Base-by-base conservation (phyloP, 2,888 invertebrate species). In the Thereva nobilitata region DNA sequence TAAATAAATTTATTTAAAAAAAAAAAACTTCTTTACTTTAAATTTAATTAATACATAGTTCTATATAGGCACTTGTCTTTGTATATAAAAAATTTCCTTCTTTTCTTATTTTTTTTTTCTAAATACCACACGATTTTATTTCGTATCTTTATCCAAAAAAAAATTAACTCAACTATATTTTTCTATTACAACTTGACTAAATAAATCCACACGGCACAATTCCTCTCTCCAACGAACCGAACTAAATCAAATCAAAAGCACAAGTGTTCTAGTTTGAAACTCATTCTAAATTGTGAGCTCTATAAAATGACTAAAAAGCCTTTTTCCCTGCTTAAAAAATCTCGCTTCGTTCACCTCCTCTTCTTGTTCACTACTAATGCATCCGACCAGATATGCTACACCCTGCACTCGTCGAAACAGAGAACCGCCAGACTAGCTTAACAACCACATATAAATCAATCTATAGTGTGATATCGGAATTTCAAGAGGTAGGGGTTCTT, bases 211-310 rank as follows among this genome's bases (percentile, higher is more conserved):
- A 57, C 45, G 54, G 47, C 44, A 64, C 64, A 10, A 45, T 34
- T 40, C 47, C 47, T 34, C 10, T 34, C 34, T 44, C 54, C 44
- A 69, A 66, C 69, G 74, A 75, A 73, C 76, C 75, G 76, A 75
- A 77, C 78, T 75, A 76, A 75, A 76, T 76, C 75, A 74, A 78
- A 77, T 76, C 76, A 74, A 78, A 78, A 78, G 75, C 75, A 77
- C 77, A 78, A 78, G 78, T 78, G 79, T 78, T 78, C 77, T 78
- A 76, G 74, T 74, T 76, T 72, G 73, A 63, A 66, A 67, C 66
- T 66, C 69, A 69, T 69, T 69, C 69, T 67, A 69, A 69, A 66
- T 66, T 67, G 65, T 69, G 45, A 56, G 55, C 44, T 65, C 35
- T 66, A 67, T 64, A 69, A 69, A 64, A 67, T 64, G 57, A 67